Percentiles rank a stretch among this genome's conserved stretches.
These are phyloP conservation scores for Megathymus violae DNA, from an alignment of 1,140 invertebrate genomes.

Conservation along the genomic window DNA sequence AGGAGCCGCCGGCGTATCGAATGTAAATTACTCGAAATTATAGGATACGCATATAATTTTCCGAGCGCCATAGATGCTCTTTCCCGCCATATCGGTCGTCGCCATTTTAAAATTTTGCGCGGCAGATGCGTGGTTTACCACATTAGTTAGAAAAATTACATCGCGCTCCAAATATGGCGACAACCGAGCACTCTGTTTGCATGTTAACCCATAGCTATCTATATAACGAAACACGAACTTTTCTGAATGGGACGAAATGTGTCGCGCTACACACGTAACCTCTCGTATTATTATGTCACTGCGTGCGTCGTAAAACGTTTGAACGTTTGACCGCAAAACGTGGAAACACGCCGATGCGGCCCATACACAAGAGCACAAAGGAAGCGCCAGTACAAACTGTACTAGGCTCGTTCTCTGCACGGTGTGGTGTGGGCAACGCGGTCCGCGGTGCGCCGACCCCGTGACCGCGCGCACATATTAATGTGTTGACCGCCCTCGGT, in stretches of 20 bases:
- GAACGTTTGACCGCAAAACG: no score
- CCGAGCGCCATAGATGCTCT: constrained; percentile 46
- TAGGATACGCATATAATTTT: constrained; percentile 71
- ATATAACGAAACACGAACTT: no score
- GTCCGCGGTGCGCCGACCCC: constrained; percentile 64
- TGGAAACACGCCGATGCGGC: no score
- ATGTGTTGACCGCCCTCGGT: constrained; percentile 76
- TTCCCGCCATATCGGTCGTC: constrained; percentile 41
- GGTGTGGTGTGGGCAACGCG: no score
- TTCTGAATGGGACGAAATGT: no score
- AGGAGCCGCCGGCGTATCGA: constrained; percentile 66
- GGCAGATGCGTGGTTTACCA: constrained; percentile 42
- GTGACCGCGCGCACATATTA: constrained; percentile 74
- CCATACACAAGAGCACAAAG: background rate
- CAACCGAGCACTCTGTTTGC: no score
- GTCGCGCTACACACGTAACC: no score
- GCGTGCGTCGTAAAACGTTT: no score
- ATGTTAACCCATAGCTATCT: no score
- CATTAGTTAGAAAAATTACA: no score
- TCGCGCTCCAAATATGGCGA: constrained; percentile 42
- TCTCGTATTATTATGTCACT: no score
- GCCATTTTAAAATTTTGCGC: constrained; percentile 55
- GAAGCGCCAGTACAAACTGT: background rate
- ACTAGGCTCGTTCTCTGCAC: background rate
- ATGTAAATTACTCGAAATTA: constrained; percentile 80